phyloP scores from a whole-genome alignment of 2,797 vertebrate genomes.

The Dipus sagitta region DNA sequence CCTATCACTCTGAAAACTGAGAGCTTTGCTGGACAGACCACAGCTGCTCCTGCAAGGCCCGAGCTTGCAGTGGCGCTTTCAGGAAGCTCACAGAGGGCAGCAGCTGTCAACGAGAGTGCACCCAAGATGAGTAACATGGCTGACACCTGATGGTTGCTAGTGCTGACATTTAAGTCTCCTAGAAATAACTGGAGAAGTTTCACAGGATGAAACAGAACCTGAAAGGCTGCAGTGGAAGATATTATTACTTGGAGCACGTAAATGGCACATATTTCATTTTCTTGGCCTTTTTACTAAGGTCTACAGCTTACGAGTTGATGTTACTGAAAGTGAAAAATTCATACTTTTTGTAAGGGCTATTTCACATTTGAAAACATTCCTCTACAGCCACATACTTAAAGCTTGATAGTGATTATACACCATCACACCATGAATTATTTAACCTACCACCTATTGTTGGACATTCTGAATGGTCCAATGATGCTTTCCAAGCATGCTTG shows the following conservation, averaged over 20 bases:
- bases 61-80: not conserved
- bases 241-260: slow-evolving; percentile 20
- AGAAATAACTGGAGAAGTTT: slow-evolving; percentile 18
- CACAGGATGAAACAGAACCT: not conserved
- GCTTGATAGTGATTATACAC: slow-evolving; percentile 35
- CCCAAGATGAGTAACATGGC: not conserved
- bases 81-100: not conserved
- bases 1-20: not conserved
- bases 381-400: slow-evolving; percentile 29
- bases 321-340: slow-evolving; percentile 24
- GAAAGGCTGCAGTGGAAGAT: not conserved
- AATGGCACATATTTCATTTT: slow-evolving; percentile 18
- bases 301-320: slow-evolving; percentile 29
- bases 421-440: slow-evolving; percentile 40
- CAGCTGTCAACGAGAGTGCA: not conserved
- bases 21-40: not conserved
- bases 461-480: not conserved
- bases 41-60: slow-evolving; percentile 25
- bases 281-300: not conserved
- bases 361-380: slow-evolving; percentile 17
- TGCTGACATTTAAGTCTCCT: not conserved
- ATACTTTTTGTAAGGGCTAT: not conserved
- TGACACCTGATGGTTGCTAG: not conserved
- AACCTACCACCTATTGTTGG: slow-evolving; percentile 1
- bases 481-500: not conserved